phyloP scores from a whole-genome alignment of 2,113 vertebrate genomes.

The Rhinichthys klamathensis region DNA sequence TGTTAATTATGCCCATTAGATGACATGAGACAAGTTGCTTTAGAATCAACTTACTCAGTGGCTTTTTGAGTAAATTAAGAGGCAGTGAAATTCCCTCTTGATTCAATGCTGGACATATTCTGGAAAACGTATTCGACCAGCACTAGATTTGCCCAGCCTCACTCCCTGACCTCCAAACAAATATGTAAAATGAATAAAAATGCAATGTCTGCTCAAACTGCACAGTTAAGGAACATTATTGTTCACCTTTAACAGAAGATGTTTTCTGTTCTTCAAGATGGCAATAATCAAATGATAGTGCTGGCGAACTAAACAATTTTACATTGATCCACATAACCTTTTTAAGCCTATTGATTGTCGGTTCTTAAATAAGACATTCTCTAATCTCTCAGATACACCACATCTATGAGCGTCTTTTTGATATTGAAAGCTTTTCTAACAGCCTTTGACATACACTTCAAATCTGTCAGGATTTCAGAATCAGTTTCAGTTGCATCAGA shows the following conservation, averaged over 20 bases:
- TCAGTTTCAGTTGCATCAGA: background rate
- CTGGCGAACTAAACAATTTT: slow-evolving; percentile 77
- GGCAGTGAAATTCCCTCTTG: slow-evolving; percentile 1
- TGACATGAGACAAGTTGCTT: slow-evolving; percentile 12
- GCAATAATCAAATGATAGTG: slow-evolving; percentile 76
- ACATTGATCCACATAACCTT: slow-evolving; percentile 77
- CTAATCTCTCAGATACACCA: slow-evolving; percentile 32
- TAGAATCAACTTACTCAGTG: slow-evolving; percentile 5
- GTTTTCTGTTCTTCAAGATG: slow-evolving; percentile 76
- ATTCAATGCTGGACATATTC: background rate
- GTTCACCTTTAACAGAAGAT: slow-evolving; percentile 72
- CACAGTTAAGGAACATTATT: background rate
- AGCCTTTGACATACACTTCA: slow-evolving; percentile 1
- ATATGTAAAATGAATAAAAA: background rate
- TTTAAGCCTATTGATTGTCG: slow-evolving; percentile 75
- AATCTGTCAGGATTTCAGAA: background rate
- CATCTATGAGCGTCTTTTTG: slow-evolving; percentile 46
- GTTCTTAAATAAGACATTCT: slow-evolving; percentile 71
- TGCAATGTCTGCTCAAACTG: background rate
- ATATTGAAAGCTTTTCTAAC: slow-evolving; percentile 57
- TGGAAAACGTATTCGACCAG: background rate
- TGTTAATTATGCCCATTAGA: slow-evolving; percentile 24
- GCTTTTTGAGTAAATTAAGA: slow-evolving; percentile 17
- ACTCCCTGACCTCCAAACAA: slow-evolving; percentile 8
- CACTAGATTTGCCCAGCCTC: background rate